Base-by-base conservation (phyloP, 1,140 invertebrate genomes). In the Geopemphigus sp. region DNA sequence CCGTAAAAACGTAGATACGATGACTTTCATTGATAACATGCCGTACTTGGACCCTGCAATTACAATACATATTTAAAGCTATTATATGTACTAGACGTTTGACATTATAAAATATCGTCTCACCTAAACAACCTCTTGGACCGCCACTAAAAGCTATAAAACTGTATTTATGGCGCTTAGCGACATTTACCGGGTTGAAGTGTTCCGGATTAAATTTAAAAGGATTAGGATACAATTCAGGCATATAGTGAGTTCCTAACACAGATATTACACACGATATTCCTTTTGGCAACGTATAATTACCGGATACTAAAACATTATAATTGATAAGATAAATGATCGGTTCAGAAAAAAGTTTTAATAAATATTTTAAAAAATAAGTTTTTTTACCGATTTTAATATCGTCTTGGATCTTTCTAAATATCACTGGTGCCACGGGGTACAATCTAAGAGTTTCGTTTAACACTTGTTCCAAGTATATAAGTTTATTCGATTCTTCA, bases 351-450 rank as follows among this genome's bases (percentile, higher is more conserved):
- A n/a, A n/a, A n/a, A n/a, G n/a, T n/a, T n/a, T n/a, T n/a, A n/a
- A n/a, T n/a, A n/a, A n/a, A n/a, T n/a, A n/a, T n/a, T n/a, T n/a
- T n/a, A n/a, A n/a, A n/a, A n/a, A n/a, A n/a, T n/a, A 11, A 24
- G 45, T 72, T 72, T 8, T 53, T 10, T 53, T 32, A 80, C 82
- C 68, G 45, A 83, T 64, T 80, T 86, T 82, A 4, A 87, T 82
- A 68, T 87, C 88, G 80, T 87, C 87, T 26, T 86, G 86, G 0
- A 89, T 82, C 81, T 83, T 78, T 81, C 87, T 83, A 3, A 86
- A 87, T 81, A 90, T 87, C 2, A 90, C 82, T 0, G 91, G 90
- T 6, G 90, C 90, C 5, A 89, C 87, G 2, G 90, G 88, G 82
- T 86, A 90, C 45, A 89, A 82, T 32, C 89, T 82, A 61, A 90